Conservation (phyloP, 2,888 invertebrate species). For the Chymomyza amoena region DNA sequence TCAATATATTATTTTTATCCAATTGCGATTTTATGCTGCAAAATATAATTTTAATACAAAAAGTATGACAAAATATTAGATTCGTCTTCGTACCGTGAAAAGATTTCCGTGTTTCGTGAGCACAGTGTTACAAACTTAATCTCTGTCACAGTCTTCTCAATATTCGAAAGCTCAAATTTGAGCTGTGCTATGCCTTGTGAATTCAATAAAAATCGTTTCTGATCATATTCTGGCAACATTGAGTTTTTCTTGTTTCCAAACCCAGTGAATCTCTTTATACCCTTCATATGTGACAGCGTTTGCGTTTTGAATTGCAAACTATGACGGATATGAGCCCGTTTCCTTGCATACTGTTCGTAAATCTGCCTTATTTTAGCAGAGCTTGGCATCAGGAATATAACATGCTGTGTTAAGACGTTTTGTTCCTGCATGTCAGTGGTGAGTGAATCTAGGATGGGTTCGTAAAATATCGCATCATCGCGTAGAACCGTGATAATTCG, state of each 20-base stretch:
- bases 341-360: constrained; percentile 49
- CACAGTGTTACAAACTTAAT: constrained; percentile 76
- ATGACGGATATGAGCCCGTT: constrained; percentile 68
- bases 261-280: neutral
- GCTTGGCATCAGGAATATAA: constrained; percentile 75
- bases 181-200: constrained; percentile 76
- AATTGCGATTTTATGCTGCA: constrained; percentile 74
- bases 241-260: constrained; percentile 19
- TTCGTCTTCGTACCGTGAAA: constrained; percentile 64
- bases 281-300: constrained; percentile 44
- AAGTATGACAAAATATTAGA: neutral
- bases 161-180: constrained; percentile 66
- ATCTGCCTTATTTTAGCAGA: constrained; percentile 68
- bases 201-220: constrained; percentile 75
- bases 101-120: constrained; percentile 74
- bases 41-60: neutral
- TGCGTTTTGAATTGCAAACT: constrained; percentile 64
- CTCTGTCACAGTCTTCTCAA: constrained; percentile 74
- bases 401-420: constrained; percentile 73
- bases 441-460: constrained; percentile 76
- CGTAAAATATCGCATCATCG: constrained; percentile 77
- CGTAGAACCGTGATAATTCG: constrained; percentile 73
- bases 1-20: constrained; percentile 72
- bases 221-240: constrained; percentile 24
- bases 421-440: constrained; percentile 76